phyloP scores from a whole-genome alignment of 2,113 vertebrate species.

The Pycnonotus jocosus region DNA sequence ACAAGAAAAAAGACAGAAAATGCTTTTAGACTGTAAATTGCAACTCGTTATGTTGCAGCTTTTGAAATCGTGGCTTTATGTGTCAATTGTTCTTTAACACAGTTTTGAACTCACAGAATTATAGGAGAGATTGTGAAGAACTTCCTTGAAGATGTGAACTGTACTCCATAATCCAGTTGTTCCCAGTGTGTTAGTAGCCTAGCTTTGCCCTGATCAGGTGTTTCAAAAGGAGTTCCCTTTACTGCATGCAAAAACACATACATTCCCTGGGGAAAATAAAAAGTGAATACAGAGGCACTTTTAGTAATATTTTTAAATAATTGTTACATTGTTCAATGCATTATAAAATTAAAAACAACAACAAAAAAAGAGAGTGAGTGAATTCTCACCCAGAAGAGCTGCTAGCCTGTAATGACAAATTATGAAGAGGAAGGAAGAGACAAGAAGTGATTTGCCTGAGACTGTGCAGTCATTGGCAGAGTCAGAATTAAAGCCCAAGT shows the following conservation, averaged over 20 bases:
- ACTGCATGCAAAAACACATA: slow-evolving; percentile 98
- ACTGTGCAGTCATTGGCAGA: neutral
- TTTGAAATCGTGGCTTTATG: neutral
- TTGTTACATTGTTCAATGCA: neutral
- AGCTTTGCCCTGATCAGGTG: slow-evolving; percentile 96
- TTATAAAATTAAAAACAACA: neutral
- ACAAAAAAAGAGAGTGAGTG: neutral
- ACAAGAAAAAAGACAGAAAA: neutral
- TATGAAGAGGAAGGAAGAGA: neutral
- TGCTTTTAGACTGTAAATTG: neutral
- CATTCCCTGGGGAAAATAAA: slow-evolving; percentile 83
- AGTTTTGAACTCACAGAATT: slow-evolving; percentile 84
- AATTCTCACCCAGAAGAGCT: neutral
- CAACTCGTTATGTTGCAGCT: neutral
- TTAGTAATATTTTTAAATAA: neutral
- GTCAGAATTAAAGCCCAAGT: neutral
- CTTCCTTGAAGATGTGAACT: slow-evolving; percentile 96
- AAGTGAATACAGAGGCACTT: neutral
- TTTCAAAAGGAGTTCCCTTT: slow-evolving; percentile 97
- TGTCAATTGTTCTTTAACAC: neutral
- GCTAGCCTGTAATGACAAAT: neutral
- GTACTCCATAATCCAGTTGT: slow-evolving; percentile 94
- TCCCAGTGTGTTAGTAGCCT: slow-evolving; percentile 98
- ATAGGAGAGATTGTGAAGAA: slow-evolving; percentile 99
- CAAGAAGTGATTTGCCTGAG: neutral